These are phyloP conservation scores for Morone chrysops DNA, from an alignment of 2,113 vertebrate genomes.

Conservation along the genomic window DNA sequence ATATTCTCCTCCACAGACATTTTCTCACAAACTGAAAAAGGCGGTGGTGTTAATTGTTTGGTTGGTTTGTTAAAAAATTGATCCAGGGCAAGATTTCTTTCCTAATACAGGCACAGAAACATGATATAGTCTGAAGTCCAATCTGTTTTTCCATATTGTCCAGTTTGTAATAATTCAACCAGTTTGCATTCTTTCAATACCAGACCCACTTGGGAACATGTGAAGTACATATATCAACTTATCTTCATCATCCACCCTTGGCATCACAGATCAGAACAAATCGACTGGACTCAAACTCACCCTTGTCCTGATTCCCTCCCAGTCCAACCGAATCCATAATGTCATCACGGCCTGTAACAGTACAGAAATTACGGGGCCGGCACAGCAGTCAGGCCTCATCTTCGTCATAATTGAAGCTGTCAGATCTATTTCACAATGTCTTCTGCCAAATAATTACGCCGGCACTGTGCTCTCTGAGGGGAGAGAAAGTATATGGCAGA, in stretches of 20 bases:
- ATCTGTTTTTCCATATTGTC: neutral
- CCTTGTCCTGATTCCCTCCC: neutral
- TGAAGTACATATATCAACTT: neutral
- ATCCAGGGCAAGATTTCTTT: neutral
- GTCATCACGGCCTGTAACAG: conserved; percentile 30
- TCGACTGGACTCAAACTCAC: neutral
- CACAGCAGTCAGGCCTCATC: conserved; percentile 41
- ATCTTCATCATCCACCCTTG: neutral
- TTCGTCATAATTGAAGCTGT: conserved; percentile 65
- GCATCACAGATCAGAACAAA: neutral
- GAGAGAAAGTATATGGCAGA: neutral
- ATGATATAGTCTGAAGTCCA: neutral
- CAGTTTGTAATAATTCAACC: neutral
- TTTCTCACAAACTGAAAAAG: neutral
- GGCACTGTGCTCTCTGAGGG: conserved; percentile 14
- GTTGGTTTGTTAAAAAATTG: neutral
- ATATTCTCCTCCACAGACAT: neutral
- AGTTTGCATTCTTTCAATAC: neutral
- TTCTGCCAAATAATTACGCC: conserved; percentile 59
- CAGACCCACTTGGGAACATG: neutral
- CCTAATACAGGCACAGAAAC: neutral
- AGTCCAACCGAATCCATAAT: neutral
- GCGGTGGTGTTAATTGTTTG: neutral
- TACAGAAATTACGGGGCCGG: conserved; percentile 44
- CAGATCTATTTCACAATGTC: conserved; percentile 57